Evolutionary conservation across 92 coral and sea anemone species (phyloP), one percentile per base, ranked within the genome.

Genomic region (Epizoanthus stellaris): DNA sequence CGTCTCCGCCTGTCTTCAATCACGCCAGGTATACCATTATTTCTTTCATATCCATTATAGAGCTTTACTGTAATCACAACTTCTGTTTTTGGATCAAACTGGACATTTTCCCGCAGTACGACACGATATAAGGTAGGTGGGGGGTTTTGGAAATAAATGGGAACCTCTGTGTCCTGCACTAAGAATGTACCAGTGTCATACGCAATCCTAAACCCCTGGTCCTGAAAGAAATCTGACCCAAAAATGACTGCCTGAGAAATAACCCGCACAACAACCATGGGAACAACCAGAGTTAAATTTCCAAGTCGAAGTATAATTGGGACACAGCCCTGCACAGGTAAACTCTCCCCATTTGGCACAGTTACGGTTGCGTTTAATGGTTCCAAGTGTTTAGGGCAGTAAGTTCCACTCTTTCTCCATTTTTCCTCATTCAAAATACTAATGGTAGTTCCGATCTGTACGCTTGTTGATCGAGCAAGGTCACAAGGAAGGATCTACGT

Each of bases 361-460:
- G 86, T 81, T 40, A 81, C 70, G 30, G 87, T 74, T 52, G 56
- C 84, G 15, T 42, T 19, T 14, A 89, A 66, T 69, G 67, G 79
- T 60, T 62, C 74, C 54, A 89, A 79, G 73, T 89, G 65, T 17
- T 72, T 84, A 45, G 87, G 64, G 8, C 83, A 73, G 62, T 82
- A 64, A 2, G 80, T 58, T 39, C 88, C 80, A 67, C 77, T 82
- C 21, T 82, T 82, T 81, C 82, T 89, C 89, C 92, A 89, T 20
- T 76, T 84, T 68, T 68, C 73, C 74, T 87, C 87, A 70, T 70
- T 87, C 42, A 73, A 21, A 53, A 82, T 70, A 62, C 77, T 64
- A 4, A 67, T 81, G 9, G 85, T 84, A 25, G 85, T 67, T 36
- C 91, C 88, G 25, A 23, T 23, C 83, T 79, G 70, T 79, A 79